Conservation (phyloP, 2,888 invertebrate genomes). For the Iselma pallidipennis region DNA sequence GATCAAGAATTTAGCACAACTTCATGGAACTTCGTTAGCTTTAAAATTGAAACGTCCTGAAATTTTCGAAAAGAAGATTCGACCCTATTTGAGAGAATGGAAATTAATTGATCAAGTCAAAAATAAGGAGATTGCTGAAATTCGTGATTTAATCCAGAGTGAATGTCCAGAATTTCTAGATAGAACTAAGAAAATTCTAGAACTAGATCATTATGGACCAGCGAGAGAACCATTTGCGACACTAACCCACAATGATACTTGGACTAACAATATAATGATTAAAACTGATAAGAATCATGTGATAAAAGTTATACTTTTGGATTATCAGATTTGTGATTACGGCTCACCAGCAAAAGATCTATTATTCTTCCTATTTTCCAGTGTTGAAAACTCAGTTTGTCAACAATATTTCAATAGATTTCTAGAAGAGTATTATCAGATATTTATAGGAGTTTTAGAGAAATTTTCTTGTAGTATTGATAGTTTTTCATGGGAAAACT, state of each 20-base stretch:
- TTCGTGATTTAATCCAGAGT: neutral
- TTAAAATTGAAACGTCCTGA: conserved; percentile 53
- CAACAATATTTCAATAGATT: neutral
- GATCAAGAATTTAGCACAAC: conserved; percentile 56
- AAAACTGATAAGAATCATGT: conserved; percentile 42
- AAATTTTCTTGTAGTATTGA: conserved; percentile 7
- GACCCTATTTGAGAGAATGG: conserved; percentile 32
- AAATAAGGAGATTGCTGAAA: neutral
- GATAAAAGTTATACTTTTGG: conserved; percentile 32
- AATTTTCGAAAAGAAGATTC: conserved; percentile 45
- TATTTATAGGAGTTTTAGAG: conserved; percentile 2
- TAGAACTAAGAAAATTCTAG: neutral
- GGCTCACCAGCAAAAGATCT: conserved; percentile 34
- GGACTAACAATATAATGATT: conserved; percentile 64
- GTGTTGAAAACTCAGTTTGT: conserved; percentile 19
- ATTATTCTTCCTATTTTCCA: conserved; percentile 37
- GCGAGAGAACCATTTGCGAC: conserved; percentile 58
- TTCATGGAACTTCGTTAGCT: conserved; percentile 60
- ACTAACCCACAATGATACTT: conserved; percentile 61
- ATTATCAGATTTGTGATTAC: conserved; percentile 38
- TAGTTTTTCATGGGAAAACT: conserved; percentile 3
- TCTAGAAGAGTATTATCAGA: neutral
- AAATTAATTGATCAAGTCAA: neutral
- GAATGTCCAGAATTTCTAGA: neutral
- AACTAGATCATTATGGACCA: conserved; percentile 9